These are phyloP conservation scores for Saccostrea echinata DNA, from an alignment of 1,140 invertebrate species.

Conservation along the genomic window DNA sequence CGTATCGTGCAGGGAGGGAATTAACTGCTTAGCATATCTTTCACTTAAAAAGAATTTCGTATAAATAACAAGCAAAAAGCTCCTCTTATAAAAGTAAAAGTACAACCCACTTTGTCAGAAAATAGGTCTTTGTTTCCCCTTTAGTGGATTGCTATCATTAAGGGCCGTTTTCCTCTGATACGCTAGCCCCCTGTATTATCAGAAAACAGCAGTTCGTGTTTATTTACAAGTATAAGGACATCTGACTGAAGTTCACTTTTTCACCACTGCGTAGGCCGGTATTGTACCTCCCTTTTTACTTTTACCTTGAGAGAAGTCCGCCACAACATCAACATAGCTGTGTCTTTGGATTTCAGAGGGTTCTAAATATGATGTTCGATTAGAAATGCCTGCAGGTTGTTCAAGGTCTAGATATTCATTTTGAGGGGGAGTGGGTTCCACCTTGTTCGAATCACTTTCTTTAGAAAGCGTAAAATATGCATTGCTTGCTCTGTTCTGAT, in stretches of 20 bases:
- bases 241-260: neutral
- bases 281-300: neutral
- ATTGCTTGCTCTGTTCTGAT: neutral
- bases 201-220: neutral
- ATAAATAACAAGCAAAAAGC: neutral
- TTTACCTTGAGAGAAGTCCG: neutral
- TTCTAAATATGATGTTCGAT: neutral
- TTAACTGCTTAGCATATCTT: neutral
- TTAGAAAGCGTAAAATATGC: constrained; percentile 6
- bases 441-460: neutral
- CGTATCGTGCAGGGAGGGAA: neutral
- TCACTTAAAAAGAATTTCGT: neutral
- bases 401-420: constrained; percentile 26
- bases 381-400: neutral
- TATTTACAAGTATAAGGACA: neutral
- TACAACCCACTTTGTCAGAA: neutral
- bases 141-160: neutral
- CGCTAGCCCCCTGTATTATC: neutral
- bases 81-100: neutral
- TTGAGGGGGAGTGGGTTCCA: neutral
- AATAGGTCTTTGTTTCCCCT: neutral
- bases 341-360: neutral
- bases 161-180: neutral
- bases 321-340: neutral
- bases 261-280: neutral